These are phyloP conservation scores for Datnioides undecimradiatus DNA, from an alignment of 2,113 vertebrate genomes.

Conservation along the genomic window DNA sequence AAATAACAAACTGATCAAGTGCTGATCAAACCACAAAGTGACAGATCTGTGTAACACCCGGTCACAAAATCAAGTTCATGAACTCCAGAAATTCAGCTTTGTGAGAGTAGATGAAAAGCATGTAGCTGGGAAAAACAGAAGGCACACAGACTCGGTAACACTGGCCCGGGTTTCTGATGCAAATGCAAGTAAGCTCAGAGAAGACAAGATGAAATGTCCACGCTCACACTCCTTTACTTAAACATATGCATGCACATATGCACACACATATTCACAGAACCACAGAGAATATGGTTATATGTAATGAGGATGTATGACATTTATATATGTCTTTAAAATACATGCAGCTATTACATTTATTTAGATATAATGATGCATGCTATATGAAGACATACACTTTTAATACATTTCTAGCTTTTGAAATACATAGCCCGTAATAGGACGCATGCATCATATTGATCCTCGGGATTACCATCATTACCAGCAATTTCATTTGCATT, in stretches of 20 bases:
- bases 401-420: not conserved
- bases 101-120: not conserved
- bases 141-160: not conserved
- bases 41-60: conserved; percentile 20
- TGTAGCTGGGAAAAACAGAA: not conserved
- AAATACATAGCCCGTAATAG: not conserved
- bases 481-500: conserved; percentile 23
- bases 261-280: not conserved
- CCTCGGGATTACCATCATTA: conserved; percentile 22
- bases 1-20: conserved; percentile 11
- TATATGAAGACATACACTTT: conserved; percentile 9
- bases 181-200: conserved; percentile 34
- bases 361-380: not conserved
- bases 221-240: not conserved
- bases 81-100: conserved; percentile 11
- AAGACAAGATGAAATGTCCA: not conserved
- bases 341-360: conserved; percentile 2
- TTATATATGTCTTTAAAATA: not conserved
- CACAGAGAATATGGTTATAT: not conserved
- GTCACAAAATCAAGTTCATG: conserved; percentile 28
- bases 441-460: conserved; percentile 27
- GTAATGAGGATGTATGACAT: conserved; percentile 11
- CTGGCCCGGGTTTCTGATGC: conserved; percentile 15
- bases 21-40: conserved; percentile 40
- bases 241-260: conserved; percentile 11